These are phyloP conservation scores for Rafetus swinhoei DNA, from an alignment of 2,113 vertebrate species.

Conservation along the genomic window DNA sequence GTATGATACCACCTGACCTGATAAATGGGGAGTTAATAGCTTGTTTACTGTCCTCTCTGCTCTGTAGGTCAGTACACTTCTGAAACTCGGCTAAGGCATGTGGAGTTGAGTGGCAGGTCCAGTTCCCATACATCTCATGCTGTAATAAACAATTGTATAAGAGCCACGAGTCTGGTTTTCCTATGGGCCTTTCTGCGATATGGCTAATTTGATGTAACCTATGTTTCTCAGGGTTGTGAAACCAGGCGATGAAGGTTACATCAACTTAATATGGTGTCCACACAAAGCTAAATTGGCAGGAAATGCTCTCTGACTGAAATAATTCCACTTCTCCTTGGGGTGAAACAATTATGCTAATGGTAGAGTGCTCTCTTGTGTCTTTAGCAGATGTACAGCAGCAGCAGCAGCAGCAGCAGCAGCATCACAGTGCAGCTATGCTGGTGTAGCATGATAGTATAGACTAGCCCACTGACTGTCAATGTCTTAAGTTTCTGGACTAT, in stretches of 20 bases:
- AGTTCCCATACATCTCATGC: neutral
- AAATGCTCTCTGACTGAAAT: neutral
- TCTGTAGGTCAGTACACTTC: neutral
- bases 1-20: neutral
- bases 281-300: neutral
- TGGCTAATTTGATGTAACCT: too few relatives aligned
- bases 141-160: neutral
- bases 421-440: too few relatives aligned
- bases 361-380: too few relatives aligned
- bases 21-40: neutral
- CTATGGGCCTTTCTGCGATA: neutral
- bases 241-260: too few relatives aligned
- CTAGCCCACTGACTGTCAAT: neutral
- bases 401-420: too few relatives aligned
- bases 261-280: too few relatives aligned
- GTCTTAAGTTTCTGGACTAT: neutral
- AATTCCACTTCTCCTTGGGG: too few relatives aligned
- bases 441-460: too few relatives aligned
- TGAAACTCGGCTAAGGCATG: neutral
- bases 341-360: too few relatives aligned
- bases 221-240: too few relatives aligned
- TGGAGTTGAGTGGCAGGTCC: neutral
- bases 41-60: neutral
- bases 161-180: neutral
- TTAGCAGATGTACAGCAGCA: too few relatives aligned